These are phyloP conservation scores for Arbacia lixula DNA, from an alignment of 53 echinoderm and acorn worm species.

Conservation along the genomic window DNA sequence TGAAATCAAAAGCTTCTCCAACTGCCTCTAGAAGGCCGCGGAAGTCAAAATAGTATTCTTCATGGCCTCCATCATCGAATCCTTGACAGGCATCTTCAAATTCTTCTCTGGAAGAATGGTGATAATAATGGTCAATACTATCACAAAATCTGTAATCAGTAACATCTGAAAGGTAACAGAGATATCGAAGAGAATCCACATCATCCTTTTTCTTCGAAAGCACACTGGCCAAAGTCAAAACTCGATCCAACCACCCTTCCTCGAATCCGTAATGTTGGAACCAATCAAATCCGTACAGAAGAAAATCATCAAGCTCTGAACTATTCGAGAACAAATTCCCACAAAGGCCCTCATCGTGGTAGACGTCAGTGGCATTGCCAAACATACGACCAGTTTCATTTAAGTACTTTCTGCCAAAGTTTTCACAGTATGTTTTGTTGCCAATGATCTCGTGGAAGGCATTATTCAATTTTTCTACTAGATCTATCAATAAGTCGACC, in stretches of 20 bases:
- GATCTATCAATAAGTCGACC: not conserved
- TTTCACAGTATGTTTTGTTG: not conserved
- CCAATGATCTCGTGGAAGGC: not conserved
- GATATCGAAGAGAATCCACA: constrained; percentile 1
- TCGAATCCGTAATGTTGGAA: too few relatives aligned
- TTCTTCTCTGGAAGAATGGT: constrained; percentile 1
- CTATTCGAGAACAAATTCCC: too few relatives aligned
- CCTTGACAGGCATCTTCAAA: not conserved
- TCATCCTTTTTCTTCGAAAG: constrained; percentile 4
- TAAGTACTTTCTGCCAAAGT: not conserved
- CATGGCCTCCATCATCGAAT: not conserved
- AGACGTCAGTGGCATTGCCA: not conserved
- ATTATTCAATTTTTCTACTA: constrained; percentile 1
- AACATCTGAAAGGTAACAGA: constrained; percentile 1
- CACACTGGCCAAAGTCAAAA: too few relatives aligned
- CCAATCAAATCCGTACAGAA: too few relatives aligned
- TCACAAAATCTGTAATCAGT: constrained; percentile 9
- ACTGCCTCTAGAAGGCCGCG: not conserved
- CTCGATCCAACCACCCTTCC: too few relatives aligned
- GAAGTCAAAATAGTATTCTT: constrained; percentile 5
- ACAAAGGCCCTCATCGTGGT: not conserved
- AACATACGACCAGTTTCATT: not conserved
- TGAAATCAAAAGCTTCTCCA: constrained; percentile 1
- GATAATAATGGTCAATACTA: not conserved
- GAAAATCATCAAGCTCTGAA: too few relatives aligned